A percentile compares a stretch with the other conserved stretches of the same genome.
Evolutionary conservation across 2,113 vertebrate genomes (phyloP).

Genomic region (Solea solea): DNA sequence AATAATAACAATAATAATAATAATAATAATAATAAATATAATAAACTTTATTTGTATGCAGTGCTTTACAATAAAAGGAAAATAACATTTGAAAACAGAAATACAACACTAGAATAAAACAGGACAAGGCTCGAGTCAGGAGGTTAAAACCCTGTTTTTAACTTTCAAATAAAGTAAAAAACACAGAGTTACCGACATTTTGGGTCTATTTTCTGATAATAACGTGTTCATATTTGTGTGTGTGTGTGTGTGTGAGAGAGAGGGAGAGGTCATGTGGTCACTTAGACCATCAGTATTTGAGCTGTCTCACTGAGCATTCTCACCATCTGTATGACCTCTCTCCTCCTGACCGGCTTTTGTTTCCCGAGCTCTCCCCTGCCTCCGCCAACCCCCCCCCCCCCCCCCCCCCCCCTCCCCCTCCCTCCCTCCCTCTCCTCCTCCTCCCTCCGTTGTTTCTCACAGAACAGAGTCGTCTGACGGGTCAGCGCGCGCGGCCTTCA

Average conservation of each 20-base stretch:
- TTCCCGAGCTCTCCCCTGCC: slow-evolving; percentile 29
- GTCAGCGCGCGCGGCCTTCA: slow-evolving; percentile 51
- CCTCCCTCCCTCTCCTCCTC: not conserved
- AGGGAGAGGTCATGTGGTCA: slow-evolving; percentile 72
- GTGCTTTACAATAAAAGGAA: no score
- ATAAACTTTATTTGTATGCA: no score
- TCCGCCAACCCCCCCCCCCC: no score
- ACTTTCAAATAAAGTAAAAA: no score
- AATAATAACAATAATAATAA: no score
- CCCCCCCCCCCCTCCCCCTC: no score
- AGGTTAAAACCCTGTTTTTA: no score
- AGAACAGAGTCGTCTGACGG: slow-evolving; percentile 19
- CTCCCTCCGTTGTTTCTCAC: slow-evolving; percentile 51
- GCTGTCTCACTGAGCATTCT: slow-evolving; percentile 71
- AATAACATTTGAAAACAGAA: no score
- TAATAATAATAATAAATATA: no score
- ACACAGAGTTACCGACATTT: not conserved
- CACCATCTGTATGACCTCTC: slow-evolving; percentile 78
- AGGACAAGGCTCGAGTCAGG: no score
- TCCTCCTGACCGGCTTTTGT: slow-evolving; percentile 68
- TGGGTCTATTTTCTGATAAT: no score
- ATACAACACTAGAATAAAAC: no score
- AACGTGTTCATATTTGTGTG: slow-evolving; percentile 25
- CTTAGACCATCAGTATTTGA: slow-evolving; percentile 67
- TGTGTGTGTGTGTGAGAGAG: slow-evolving; percentile 32